Percentiles rank a stretch among this genome's conserved stretches.
phyloP scores from a whole-genome alignment of 2,888 invertebrate species.

The Ophion ventricosus region DNA sequence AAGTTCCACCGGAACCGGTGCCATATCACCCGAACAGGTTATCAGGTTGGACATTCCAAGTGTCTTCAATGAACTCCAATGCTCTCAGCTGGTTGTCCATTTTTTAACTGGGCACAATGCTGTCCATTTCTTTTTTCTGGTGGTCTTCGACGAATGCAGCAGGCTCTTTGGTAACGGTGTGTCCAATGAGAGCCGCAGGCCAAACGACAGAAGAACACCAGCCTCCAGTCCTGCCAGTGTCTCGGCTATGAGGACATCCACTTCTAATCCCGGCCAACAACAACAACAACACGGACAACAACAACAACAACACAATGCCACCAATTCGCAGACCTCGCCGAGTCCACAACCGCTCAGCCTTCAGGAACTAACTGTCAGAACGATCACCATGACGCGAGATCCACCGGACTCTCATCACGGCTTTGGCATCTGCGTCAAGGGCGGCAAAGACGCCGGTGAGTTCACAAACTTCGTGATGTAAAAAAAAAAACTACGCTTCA shows the following conservation, averaged over 20 bases:
- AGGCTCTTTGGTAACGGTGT: conserved; percentile 82
- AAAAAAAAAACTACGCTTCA: neutral
- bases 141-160: conserved; percentile 25
- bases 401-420: conserved; percentile 92
- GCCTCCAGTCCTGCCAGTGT: conserved; percentile 89
- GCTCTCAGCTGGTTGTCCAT: neutral
- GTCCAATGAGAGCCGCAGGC: conserved; percentile 75
- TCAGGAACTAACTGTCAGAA: conserved; percentile 91
- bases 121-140: neutral
- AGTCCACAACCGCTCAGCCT: conserved; percentile 86
- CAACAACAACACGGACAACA: conserved; percentile 70
- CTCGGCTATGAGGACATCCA: conserved; percentile 76
- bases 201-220: conserved; percentile 90
- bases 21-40: conserved; percentile 93
- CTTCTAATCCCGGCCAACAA: conserved; percentile 70
- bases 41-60: conserved; percentile 82
- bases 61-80: neutral
- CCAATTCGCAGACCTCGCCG: conserved; percentile 83
- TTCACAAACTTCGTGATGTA: neutral
- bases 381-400: conserved; percentile 93
- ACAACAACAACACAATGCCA: conserved; percentile 66
- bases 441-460: conserved; percentile 94
- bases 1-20: conserved; percentile 83
- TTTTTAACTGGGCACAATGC: neutral
- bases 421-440: conserved; percentile 96